phyloP scores from a whole-genome alignment of 1,140 invertebrate genomes.

The Sipha flava region DNA sequence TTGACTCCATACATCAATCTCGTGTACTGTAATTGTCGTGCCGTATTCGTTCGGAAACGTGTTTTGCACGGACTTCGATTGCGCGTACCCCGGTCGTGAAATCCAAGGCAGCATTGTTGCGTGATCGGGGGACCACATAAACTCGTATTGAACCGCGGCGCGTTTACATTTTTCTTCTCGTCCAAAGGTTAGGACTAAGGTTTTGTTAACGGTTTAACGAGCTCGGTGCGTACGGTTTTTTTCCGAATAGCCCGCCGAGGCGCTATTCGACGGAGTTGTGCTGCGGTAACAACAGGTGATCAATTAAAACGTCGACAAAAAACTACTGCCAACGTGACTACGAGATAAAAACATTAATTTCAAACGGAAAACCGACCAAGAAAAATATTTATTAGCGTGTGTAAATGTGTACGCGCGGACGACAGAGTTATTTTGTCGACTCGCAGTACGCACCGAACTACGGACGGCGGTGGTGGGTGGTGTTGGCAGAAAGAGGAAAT shows the following conservation, averaged over 20 bases:
- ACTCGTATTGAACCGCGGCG: no score
- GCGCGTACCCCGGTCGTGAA: no score
- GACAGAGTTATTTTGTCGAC: conserved; percentile 13
- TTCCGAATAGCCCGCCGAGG: not conserved
- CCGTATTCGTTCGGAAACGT: no score
- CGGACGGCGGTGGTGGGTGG: not conserved
- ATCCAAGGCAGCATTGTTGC: no score
- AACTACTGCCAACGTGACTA: not conserved
- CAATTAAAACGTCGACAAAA: not conserved
- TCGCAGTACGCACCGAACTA: not conserved
- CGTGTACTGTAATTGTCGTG: no score
- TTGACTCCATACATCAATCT: no score
- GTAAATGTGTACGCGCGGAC: not conserved
- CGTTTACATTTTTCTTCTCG: no score
- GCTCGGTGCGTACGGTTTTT: not conserved
- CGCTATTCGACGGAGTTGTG: no score
- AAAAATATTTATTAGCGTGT: not conserved
- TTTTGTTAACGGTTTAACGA: not conserved
- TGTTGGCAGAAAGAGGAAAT: not conserved
- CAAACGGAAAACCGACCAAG: not conserved
- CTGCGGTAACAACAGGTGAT: not conserved
- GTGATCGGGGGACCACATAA: no score
- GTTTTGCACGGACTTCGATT: no score
- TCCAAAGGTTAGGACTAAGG: no score
- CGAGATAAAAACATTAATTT: not conserved